Evolutionary conservation across 1,140 invertebrate genomes (phyloP).

Genomic region (Megalopta genalis): DNA sequence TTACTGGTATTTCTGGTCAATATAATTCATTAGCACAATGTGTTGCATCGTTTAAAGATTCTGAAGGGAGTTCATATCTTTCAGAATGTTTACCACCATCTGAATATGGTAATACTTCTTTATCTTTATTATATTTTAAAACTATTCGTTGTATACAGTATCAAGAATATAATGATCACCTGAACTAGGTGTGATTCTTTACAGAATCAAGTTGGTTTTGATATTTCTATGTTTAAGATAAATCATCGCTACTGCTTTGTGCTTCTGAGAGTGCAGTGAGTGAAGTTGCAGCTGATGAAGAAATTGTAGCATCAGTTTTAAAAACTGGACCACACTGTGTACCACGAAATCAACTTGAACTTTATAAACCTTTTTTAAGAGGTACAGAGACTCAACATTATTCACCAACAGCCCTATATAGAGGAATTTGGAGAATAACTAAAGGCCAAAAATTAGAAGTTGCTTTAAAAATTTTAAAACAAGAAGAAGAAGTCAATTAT

Average conservation of each 20-base stretch:
- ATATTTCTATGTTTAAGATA: constrained; percentile 81
- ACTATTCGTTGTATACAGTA: neutral
- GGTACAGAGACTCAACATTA: constrained; percentile 55
- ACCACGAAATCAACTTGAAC: constrained; percentile 72
- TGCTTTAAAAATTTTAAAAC: constrained; percentile 87
- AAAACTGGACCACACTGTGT: constrained; percentile 74
- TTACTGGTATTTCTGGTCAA: constrained; percentile 78
- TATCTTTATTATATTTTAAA: neutral
- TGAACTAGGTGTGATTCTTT: too few species aligned
- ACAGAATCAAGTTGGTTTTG: neutral
- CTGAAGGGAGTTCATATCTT: constrained; percentile 82
- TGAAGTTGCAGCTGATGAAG: constrained; percentile 74
- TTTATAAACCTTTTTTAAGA: constrained; percentile 74
- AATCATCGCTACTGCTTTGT: constrained; percentile 87
- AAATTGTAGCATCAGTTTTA: constrained; percentile 70
- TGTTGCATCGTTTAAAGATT: constrained; percentile 82
- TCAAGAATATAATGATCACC: too few species aligned
- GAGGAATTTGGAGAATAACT: constrained; percentile 79
- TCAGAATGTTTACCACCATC: constrained; percentile 90
- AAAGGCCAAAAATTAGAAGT: constrained; percentile 87
- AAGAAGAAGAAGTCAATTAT: constrained; percentile 77
- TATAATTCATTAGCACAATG: constrained; percentile 85
- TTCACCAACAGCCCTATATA: constrained; percentile 67
- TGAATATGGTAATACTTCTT: constrained; percentile 86
- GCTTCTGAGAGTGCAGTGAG: constrained; percentile 72